These are phyloP conservation scores for Amazona guildingii DNA, from an alignment of 2,113 vertebrate genomes.

Conservation along the genomic window DNA sequence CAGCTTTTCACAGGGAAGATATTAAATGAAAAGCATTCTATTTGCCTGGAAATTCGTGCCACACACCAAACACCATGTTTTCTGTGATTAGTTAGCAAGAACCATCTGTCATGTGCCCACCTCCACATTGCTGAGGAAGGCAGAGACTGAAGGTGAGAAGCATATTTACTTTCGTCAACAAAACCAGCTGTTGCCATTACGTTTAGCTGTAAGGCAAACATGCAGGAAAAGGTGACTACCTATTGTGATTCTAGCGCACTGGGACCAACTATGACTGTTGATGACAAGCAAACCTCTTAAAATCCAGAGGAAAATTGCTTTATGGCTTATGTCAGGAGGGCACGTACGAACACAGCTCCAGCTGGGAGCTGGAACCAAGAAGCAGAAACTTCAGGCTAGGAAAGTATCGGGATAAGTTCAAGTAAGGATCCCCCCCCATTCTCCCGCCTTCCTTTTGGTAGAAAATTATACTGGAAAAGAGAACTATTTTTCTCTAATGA, in stretches of 20 bases:
- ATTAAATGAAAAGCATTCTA: conserved; percentile 3
- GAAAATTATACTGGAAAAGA: not conserved
- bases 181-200: conserved; percentile 20
- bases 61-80: conserved; percentile 27
- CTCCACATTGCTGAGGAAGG: not conserved
- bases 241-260: not conserved
- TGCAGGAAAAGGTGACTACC: conserved; percentile 21
- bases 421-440: not conserved
- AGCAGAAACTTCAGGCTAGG: not conserved
- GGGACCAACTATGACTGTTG: not conserved
- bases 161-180: conserved; percentile 16
- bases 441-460: not conserved
- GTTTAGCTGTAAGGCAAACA: conserved; percentile 29
- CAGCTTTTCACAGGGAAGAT: not conserved
- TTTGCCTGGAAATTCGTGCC: conserved; percentile 21
- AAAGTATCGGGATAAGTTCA: not conserved
- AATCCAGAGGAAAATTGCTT: not conserved
- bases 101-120: conserved; percentile 3
- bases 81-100: conserved; percentile 29
- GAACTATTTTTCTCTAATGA: conserved; percentile 8
- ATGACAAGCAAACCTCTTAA: not conserved
- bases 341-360: not conserved
- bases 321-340: not conserved
- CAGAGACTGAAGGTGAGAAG: conserved; percentile 13
- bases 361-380: not conserved